A percentile compares a stretch with the other conserved stretches of the same genome.
Evolutionary conservation across 2,113 vertebrate species (phyloP).

Genomic region (Phalacrocorax aristotelis): DNA sequence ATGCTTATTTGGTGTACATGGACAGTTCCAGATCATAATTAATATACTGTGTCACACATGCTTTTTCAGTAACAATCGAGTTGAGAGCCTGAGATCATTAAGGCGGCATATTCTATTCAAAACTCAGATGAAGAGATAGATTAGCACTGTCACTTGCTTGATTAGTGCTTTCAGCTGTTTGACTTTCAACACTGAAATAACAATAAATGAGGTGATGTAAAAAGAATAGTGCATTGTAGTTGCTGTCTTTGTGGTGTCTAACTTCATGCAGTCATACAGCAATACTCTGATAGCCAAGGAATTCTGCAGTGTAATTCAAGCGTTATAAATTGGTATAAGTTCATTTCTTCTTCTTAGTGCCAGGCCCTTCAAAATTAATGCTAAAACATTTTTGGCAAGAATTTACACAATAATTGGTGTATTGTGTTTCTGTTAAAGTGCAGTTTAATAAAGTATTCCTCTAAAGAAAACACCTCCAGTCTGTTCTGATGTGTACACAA

Average conservation of each 20-base stretch:
- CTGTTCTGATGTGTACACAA: neutral
- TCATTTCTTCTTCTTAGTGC: constrained; percentile 2
- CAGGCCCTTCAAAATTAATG: constrained; percentile 13
- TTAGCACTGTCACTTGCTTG: constrained; percentile 55
- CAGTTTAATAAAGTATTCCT: neutral
- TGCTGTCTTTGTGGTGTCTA: neutral
- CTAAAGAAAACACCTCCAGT: neutral
- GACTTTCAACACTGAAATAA: constrained; percentile 2
- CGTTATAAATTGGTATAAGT: neutral
- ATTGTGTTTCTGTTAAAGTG: constrained; percentile 33
- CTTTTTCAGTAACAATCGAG: neutral
- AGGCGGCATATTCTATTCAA: constrained; percentile 40
- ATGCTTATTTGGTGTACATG: neutral
- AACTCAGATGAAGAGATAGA: constrained; percentile 35
- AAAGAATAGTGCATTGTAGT: neutral
- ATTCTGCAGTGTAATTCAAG: neutral
- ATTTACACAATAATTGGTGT: constrained; percentile 19
- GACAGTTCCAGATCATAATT: neutral
- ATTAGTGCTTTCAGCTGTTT: constrained; percentile 33
- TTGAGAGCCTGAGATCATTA: neutral
- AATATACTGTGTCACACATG: neutral
- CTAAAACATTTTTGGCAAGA: neutral
- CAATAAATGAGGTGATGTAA: neutral
- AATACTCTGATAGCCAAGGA: neutral
- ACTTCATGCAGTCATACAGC: neutral